Evolutionary conservation across 2,888 invertebrate species (phyloP).

Genomic region (Ennomos erosarius): DNA sequence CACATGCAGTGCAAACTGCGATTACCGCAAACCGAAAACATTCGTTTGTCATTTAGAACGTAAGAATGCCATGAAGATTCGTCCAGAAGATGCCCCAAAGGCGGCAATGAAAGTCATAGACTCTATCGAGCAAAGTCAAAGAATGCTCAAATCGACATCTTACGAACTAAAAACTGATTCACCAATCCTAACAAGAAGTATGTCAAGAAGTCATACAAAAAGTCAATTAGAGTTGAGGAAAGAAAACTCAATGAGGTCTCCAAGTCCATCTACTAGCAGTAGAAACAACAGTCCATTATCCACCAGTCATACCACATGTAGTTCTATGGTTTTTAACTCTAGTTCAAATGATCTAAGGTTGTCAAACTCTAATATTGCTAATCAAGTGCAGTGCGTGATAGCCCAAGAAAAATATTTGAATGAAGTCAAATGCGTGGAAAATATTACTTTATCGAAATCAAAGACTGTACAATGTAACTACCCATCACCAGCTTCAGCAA

Average conservation of each 20-base stretch:
- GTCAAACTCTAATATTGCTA: conserved; percentile 78
- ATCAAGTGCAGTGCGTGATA: conserved; percentile 82
- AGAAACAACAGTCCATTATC: conserved; percentile 78
- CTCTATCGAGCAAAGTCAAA: conserved; percentile 80
- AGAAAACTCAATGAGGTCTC: conserved; percentile 73
- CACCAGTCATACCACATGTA: conserved; percentile 82
- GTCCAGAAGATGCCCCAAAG: conserved; percentile 78
- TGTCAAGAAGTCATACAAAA: conserved; percentile 67
- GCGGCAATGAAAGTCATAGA: conserved; percentile 79
- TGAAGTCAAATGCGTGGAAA: conserved; percentile 81
- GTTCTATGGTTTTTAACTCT: conserved; percentile 83
- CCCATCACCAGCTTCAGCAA: conserved; percentile 69
- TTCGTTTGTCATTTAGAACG: conserved; percentile 73
- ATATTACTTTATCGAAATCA: conserved; percentile 73
- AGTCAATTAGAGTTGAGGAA: conserved; percentile 76
- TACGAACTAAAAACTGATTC: conserved; percentile 79
- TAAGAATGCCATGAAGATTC: conserved; percentile 79
- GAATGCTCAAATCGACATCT: conserved; percentile 79
- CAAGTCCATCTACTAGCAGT: conserved; percentile 79
- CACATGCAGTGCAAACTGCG: conserved; percentile 74
- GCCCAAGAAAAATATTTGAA: conserved; percentile 82
- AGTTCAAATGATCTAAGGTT: conserved; percentile 80
- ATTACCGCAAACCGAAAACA: conserved; percentile 69
- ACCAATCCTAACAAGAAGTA: conserved; percentile 67
- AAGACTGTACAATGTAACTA: conserved; percentile 62